A percentile compares a stretch with the other conserved stretches of the same genome.
These are phyloP conservation scores for Anniella stebbinsi DNA, from an alignment of 2,797 vertebrate genomes.

Conservation along the genomic window DNA sequence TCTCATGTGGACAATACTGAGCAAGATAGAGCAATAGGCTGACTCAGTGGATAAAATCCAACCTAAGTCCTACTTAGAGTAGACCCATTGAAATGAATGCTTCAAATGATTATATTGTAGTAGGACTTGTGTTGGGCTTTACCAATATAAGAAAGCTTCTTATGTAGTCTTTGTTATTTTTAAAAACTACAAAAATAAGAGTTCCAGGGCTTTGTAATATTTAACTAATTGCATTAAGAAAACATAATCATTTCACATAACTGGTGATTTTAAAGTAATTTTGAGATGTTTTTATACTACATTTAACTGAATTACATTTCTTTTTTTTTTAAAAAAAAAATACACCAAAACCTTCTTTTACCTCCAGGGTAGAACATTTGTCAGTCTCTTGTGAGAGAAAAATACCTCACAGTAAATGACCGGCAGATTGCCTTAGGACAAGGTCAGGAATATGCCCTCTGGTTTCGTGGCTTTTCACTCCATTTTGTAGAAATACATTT, in stretches of 20 bases:
- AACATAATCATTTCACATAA: not conserved
- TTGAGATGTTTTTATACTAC: constrained; percentile 12
- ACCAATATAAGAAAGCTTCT: not conserved
- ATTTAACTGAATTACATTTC: constrained; percentile 8
- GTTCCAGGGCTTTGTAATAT: not conserved
- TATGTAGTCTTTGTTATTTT: not conserved
- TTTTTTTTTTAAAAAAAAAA: not conserved
- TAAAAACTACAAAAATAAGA: not conserved
- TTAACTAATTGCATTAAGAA: not conserved
- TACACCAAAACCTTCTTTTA: not conserved
- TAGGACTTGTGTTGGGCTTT: no score
- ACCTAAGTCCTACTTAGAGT: no score
- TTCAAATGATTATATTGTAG: no score
- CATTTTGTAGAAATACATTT: constrained; percentile 1
- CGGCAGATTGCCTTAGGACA: constrained; percentile 33
- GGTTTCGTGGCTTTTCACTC: constrained; percentile 37
- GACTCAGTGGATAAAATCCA: not conserved
- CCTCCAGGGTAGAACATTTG: constrained; percentile 18
- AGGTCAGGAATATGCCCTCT: constrained; percentile 23
- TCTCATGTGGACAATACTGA: not conserved
- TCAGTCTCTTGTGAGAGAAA: constrained; percentile 34
- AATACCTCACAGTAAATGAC: constrained; percentile 37
- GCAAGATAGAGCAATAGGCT: not conserved
- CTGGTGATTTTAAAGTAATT: not conserved
- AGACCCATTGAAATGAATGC: no score